Evolutionary conservation across 2,888 invertebrate genomes (phyloP).

Genomic region (Tipula unca): DNA sequence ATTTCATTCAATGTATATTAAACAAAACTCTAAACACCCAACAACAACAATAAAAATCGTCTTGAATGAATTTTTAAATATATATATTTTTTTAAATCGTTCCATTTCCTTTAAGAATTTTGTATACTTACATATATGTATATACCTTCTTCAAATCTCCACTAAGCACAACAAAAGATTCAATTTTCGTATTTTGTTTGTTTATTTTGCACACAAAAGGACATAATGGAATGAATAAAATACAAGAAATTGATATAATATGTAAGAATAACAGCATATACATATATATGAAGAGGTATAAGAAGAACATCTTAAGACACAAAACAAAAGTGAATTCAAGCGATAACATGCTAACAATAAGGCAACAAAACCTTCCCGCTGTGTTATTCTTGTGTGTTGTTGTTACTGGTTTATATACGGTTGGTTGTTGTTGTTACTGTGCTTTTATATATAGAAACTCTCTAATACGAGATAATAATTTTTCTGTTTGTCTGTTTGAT

Average conservation of each 20-base stretch:
- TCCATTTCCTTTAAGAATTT: neutral
- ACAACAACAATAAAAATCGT: neutral
- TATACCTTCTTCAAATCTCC: neutral
- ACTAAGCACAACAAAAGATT: neutral
- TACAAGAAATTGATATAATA: neutral
- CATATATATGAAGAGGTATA: slow-evolving; percentile 14
- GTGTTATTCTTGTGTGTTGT: slow-evolving; percentile 27
- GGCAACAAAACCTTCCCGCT: slow-evolving; percentile 43
- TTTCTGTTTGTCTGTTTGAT: neutral
- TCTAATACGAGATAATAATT: neutral
- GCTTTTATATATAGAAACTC: neutral
- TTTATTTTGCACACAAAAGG: slow-evolving; percentile 14
- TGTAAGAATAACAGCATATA: neutral
- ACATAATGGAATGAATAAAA: neutral
- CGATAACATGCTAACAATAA: slow-evolving; percentile 45
- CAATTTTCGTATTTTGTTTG: neutral
- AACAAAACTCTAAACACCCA: too few relatives aligned
- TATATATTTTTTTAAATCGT: neutral
- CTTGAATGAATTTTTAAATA: neutral
- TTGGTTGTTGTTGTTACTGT: neutral
- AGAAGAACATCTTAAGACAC: neutral
- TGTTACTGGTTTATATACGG: neutral
- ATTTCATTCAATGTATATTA: neutral
- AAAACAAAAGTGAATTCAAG: slow-evolving; percentile 30
- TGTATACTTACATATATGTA: neutral